phyloP scores from a whole-genome alignment of 1,140 invertebrate species.

The Prorops nasuta region DNA sequence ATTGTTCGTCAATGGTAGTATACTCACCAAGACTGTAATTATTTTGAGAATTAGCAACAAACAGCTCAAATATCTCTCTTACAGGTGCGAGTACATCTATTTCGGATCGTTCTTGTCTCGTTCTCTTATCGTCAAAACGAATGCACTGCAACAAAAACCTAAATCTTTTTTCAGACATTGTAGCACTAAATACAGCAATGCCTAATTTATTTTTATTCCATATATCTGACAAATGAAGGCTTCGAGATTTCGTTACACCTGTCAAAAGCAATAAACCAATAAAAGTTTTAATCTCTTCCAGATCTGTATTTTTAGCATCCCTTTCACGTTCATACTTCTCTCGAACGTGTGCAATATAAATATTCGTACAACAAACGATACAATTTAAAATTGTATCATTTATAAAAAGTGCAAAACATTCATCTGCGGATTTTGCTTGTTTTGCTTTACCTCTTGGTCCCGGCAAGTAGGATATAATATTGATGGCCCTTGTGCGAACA shows the following conservation, averaged over 20 bases:
- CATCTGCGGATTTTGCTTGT: too few species aligned
- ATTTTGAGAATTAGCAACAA: constrained; percentile 4
- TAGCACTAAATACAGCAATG: background rate
- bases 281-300: background rate
- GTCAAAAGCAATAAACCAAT: background rate
- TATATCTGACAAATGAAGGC: background rate
- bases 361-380: too few species aligned
- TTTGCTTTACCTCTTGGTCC: too few species aligned
- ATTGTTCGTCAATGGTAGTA: constrained; percentile 12
- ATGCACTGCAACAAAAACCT: constrained; percentile 6
- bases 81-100: constrained; percentile 3
- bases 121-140: constrained; percentile 11
- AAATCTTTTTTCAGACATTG: constrained; percentile 6
- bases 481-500: too few species aligned
- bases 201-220: background rate
- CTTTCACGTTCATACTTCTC: background rate
- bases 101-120: background rate
- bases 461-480: too few species aligned
- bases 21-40: constrained; percentile 3
- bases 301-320: background rate
- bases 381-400: too few species aligned
- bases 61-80: constrained; percentile 5
- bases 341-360: too few species aligned
- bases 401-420: too few species aligned
- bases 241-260: background rate